Conservation (phyloP, 2,888 invertebrate species). For the Chrysolina oricalcia region DNA sequence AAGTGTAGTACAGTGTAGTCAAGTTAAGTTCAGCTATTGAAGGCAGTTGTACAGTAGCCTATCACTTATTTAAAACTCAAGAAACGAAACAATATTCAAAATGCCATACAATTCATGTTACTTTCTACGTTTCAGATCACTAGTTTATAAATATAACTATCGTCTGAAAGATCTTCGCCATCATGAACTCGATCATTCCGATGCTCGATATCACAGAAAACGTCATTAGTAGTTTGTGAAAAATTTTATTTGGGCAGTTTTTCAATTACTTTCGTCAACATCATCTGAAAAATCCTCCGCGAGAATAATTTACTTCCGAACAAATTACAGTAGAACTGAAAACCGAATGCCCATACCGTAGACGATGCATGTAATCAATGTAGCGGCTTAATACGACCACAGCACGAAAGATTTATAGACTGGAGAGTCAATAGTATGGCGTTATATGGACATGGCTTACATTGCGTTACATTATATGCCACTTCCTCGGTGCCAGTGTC, state of each 20-base stretch:
- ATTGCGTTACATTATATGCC: conserved; percentile 60
- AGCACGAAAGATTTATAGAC: conserved; percentile 70
- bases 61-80: no score
- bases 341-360: conserved; percentile 60
- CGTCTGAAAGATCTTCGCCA: no score
- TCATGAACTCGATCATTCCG: no score
- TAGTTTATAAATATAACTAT: no score
- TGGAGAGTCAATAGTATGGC: conserved; percentile 68
- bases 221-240: no score
- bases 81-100: no score
- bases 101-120: no score
- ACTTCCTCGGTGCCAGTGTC: conserved; percentile 62
- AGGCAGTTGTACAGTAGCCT: no score
- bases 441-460: conserved; percentile 52
- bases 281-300: neutral
- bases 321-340: conserved; percentile 61
- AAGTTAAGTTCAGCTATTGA: no score
- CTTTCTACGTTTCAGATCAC: no score
- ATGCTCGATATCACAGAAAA: no score
- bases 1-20: no score
- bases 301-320: conserved; percentile 57
- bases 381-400: conserved; percentile 69
- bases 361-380: conserved; percentile 70
- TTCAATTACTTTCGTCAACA: neutral
- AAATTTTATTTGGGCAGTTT: neutral